Evolutionary conservation across 2,797 vertebrate species (phyloP), one percentile per base, ranked within the genome.

Genomic region (Hydrolagus colliei): DNA sequence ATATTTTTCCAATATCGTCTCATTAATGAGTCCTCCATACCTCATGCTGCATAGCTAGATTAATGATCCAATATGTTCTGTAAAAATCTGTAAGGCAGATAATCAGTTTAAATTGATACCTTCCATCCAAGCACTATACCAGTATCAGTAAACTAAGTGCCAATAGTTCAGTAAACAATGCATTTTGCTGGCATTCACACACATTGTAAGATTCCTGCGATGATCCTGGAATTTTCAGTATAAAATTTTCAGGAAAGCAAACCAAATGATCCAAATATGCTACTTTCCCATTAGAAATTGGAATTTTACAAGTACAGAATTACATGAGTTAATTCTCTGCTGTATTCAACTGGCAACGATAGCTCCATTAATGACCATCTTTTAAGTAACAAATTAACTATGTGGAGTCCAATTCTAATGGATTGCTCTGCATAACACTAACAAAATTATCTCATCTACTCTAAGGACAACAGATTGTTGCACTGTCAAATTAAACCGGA

Each of bases 401-500:
- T 41, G 20, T 52, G 11, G 65, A 84, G 41, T 68, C 63, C 11
- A 13, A 84, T 18, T 41, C 16, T n/a, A 71, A 20, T n/a, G 20
- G 79, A 71, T 27, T 82, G 12, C 35, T 82, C 78, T 82, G 78
- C 8, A 71, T 41, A 71, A 52, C 68, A 41, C 10, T 10, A 1
- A 71, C 3, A 18, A 84, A 84, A 71, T 71, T 11, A 41, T 71
- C 5, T 32, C 63, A 52, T 84, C 9, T 35, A 41, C 35, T 52
- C 41, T 84, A 71, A 71, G 79, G 32, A 84, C 35, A 82, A 18
- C 52, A 79, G 14, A 32, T 18, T 14, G 62, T 84, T 84, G 12
- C 65, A 41, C 9, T 71, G 52, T 71, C 65, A 84, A 71, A 84
- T 71, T 84, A 52, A 84, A 52, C 41, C n/a, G 8, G 32, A 68